phyloP scores from a whole-genome alignment of 2,888 invertebrate species.

The Cephus spinipes region DNA sequence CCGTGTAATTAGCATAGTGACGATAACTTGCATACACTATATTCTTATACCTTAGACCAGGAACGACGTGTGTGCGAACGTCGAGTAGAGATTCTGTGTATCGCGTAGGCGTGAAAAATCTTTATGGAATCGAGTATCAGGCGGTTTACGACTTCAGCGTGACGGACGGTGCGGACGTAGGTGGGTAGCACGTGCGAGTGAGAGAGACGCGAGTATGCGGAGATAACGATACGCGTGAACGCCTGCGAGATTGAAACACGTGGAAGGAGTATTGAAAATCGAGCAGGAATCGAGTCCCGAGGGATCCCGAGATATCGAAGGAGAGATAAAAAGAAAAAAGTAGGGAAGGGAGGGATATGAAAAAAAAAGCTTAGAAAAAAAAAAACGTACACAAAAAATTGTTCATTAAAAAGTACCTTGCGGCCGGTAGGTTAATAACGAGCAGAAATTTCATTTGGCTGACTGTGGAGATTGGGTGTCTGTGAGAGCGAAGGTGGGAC shows the following conservation, averaged over 20 bases:
- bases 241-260: too few relatives aligned
- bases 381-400: slow-evolving; percentile 8
- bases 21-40: slow-evolving; percentile 52
- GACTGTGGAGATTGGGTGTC: too few relatives aligned
- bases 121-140: too few relatives aligned
- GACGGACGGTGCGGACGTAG: too few relatives aligned
- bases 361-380: slow-evolving; percentile 19
- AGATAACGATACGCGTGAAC: too few relatives aligned
- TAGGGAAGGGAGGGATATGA: slow-evolving; percentile 9
- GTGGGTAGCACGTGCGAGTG: too few relatives aligned
- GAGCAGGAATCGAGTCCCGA: not conserved
- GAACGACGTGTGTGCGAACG: slow-evolving; percentile 16
- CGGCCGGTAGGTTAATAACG: slow-evolving; percentile 14
- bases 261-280: too few relatives aligned
- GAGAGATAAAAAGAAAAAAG: slow-evolving; percentile 14
- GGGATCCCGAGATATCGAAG: slow-evolving; percentile 23
- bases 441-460: too few relatives aligned
- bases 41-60: slow-evolving; percentile 56
- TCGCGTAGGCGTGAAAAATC: not conserved
- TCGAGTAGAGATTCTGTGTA: not conserved
- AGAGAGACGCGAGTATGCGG: too few relatives aligned
- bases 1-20: slow-evolving; percentile 12
- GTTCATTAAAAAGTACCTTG: slow-evolving; percentile 20
- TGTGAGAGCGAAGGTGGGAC: too few relatives aligned
- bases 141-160: too few relatives aligned